Evolutionary conservation across 1,140 invertebrate species (phyloP).

Genomic region (Rhizoglyphus robini): DNA sequence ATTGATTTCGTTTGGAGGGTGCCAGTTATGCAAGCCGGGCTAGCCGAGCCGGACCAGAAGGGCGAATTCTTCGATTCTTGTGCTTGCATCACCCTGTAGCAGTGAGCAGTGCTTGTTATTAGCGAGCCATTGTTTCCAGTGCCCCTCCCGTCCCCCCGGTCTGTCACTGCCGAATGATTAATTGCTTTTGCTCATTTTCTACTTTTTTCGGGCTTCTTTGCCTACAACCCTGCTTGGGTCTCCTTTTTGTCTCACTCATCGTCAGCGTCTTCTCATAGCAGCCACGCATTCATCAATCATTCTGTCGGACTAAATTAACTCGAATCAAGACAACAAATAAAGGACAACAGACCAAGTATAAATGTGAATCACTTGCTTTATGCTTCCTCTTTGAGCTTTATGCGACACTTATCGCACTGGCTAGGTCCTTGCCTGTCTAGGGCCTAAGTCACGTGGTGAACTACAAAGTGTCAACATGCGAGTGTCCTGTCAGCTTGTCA

Average conservation of each 20-base stretch:
- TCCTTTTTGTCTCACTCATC: not conserved
- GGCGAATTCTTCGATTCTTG: constrained; percentile 7
- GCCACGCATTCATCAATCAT: constrained; percentile 23
- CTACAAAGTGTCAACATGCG: constrained; percentile 11
- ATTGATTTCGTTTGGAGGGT: not conserved
- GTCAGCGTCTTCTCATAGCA: not conserved
- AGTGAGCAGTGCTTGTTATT: not conserved
- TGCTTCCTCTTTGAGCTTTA: not conserved
- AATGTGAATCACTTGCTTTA: not conserved
- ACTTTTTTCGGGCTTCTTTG: not conserved
- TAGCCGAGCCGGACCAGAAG: not conserved
- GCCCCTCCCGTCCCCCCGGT: not conserved
- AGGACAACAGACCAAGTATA: not conserved
- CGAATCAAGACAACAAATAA: constrained; percentile 21
- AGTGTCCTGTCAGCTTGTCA: constrained; percentile 11
- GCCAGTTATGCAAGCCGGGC: not conserved
- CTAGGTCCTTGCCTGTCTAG: not conserved
- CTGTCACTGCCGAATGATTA: constrained; percentile 20
- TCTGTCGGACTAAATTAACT: constrained; percentile 25
- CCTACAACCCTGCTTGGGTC: not conserved
- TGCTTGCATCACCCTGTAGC: not conserved
- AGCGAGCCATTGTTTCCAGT: not conserved
- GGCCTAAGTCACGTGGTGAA: constrained; percentile 1
- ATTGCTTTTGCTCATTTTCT: constrained; percentile 19
- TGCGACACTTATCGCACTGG: constrained; percentile 6